phyloP scores from a whole-genome alignment of 1,140 invertebrate species.

The Drosophila watanabei region DNA sequence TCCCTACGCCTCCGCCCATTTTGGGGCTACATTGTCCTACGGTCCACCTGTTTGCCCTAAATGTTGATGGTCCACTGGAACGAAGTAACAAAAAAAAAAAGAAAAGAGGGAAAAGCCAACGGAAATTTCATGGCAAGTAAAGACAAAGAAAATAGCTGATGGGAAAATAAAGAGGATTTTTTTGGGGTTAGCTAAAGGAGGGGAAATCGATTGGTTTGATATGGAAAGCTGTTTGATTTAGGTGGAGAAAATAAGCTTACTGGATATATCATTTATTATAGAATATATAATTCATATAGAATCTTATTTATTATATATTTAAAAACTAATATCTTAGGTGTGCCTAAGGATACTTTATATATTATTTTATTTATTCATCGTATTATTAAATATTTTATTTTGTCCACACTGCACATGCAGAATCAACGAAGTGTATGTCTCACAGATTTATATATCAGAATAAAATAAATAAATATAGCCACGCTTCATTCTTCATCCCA shows the following conservation, averaged over 20 bases:
- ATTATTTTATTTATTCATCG: no score
- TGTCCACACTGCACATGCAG: not conserved
- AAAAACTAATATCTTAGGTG: not conserved
- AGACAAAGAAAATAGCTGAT: constrained; percentile 43
- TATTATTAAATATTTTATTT: not conserved
- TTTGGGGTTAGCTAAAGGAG: not conserved
- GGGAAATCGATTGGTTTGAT: constrained; percentile 18
- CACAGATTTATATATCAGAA: not conserved
- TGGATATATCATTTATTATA: not conserved
- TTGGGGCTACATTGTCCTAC: constrained; percentile 22
- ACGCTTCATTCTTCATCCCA: not conserved
- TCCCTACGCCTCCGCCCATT: constrained; percentile 11
- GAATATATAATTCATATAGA: no score
- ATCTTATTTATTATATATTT: not conserved
- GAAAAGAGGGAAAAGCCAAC: not conserved
- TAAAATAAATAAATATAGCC: constrained; percentile 15
- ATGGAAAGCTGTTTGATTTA: not conserved
- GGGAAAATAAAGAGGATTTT: constrained; percentile 34
- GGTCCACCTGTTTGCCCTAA: constrained; percentile 62
- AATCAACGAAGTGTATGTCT: not conserved
- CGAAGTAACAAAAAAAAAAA: not conserved
- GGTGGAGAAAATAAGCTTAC: not conserved
- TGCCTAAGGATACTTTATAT: not conserved
- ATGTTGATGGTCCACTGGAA: constrained; percentile 56
- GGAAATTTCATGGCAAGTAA: constrained; percentile 26